Base-by-base conservation (phyloP, 2,888 invertebrate genomes). In the Euplexia lucipara region DNA sequence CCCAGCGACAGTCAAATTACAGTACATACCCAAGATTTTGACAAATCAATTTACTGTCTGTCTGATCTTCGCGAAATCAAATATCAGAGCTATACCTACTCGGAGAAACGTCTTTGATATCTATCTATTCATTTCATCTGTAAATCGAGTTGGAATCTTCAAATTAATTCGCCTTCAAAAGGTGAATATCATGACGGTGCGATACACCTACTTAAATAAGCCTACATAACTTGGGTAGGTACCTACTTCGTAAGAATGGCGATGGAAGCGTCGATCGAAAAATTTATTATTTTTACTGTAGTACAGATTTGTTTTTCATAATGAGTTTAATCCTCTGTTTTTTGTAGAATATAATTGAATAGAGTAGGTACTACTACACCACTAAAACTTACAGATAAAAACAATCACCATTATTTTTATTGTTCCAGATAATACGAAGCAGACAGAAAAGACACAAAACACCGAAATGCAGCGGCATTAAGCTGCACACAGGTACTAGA, bases 381-480 rank as follows among this genome's bases (percentile, higher is more conserved):
- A n/a, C n/a, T n/a, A n/a, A n/a, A n/a, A n/a, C n/a, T n/a, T n/a
- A n/a, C n/a, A n/a, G n/a, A n/a, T n/a, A n/a, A n/a, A n/a, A n/a
- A n/a, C n/a, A n/a, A n/a, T n/a, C n/a, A 59, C 22, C 26, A 42
- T 37, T 16, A 0, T 45, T 71, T 52, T 77, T 71, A 34, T 88
- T 88, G 85, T 90, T 91, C 32, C 90, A 91, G 91, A 87, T 79
- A 84, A 75, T 63, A 67, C 78, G 68, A 62, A 69, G 65, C 39
- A 30, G 47, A 75, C 65, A 78, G 73, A 61, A 71, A 79, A 78
- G 71, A 75, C 74, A 83, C 70, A 82, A 84, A 70, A 84, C 71
- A 82, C 72, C 77, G 88, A 79, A 85, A 94, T 94, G 94, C 94
- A 94, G 94, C 94, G 94, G 93, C 93, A 86, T 79, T 94, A 91